Evolutionary conservation across 2,888 invertebrate species (phyloP), one percentile per base, ranked within the genome.

Genomic region (Drosophila longiperda): DNA sequence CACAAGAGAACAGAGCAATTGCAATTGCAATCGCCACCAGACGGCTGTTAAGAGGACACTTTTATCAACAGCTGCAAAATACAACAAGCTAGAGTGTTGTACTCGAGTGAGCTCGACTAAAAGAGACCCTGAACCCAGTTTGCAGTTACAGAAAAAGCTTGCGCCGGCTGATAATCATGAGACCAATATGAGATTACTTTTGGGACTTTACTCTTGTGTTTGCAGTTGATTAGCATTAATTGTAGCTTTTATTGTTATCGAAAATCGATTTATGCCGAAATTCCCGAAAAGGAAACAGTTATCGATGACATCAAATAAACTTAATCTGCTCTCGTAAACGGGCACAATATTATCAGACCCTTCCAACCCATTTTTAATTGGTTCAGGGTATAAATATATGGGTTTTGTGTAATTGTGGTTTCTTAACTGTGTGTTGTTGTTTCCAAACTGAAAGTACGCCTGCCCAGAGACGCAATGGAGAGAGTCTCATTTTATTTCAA

Each of bases 11-110:
- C 33, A 42, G 34, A 50, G 57, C 36, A 63, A 71, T 33, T 63
- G 66, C 76, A 80, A 80, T 57, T 72, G 58, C 63, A 73, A 66
- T 71, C 58, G 60, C 54, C 68, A 71, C 52, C 55, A 70, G 73
- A 58, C 64, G 65, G 53, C 78, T 77, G 72, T 75, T 71, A 66
- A 68, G 71, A 69, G 61, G 69, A 55, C 67, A 66, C 83, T 80
- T 80, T 83, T 86, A 81, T 80, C 87, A 75, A 75, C 75, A 71
- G 70, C 73, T n/a, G 58, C 52, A 71, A 62, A 34, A 57, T 68
- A 68, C 73, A 79, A 78, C 3, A 8, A 23, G 15, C 45, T 8
- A 45, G 8, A 23, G 2, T 23, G 15, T 7, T 45, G 12, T 45
- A 45, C 20, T 3, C 20, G 45, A 45, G 45, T 6, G 3, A 45